Evolutionary conservation across 2,888 invertebrate genomes (phyloP), one percentile per base, ranked within the genome.

Genomic region (Carterocephalus palaemon): DNA sequence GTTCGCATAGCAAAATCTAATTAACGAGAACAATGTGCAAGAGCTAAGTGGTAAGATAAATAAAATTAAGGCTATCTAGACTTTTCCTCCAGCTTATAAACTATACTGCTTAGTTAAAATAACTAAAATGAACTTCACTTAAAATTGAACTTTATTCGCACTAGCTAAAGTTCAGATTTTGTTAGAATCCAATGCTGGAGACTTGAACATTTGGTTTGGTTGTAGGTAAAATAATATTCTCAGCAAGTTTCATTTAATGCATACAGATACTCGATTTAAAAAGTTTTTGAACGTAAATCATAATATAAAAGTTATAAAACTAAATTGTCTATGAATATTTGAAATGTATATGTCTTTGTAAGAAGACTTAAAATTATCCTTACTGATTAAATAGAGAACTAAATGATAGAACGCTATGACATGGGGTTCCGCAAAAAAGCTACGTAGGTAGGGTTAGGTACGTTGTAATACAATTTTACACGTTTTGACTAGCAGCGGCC

Each of bases 11-110:
- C 20, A 9, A 19, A 19, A 42, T 20, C 41, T 34, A 33, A 42
- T 42, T 42, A 34, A 26, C 33, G 15, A n/a, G 26, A 33, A 20
- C 26, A 26, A 33, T 33, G 19, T 15, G 12, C 24, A 33, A 33
- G 20, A 37, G 24, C 37, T 10, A 34, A 38, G 33, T 34, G 9
- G 15, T 12, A 13, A 34, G 33, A 28, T 33, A 42, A 42, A 28
- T 42, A 42, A 34, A 34, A 33, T 42, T 26, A 26, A 31, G 33
- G 19, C 33, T 19, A 17, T 41, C 32, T 33, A 33, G 1, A 32
- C 9, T 15, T 28, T 34, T 42, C 33, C 13, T 19, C 19, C 16
- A 24, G 8, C 33, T 33, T 23, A 33, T 33, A 19, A 28, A n/a
- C 19, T 19, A 19, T 26, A 40, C 12, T 17, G 20, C 3, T n/a